phyloP scores from a whole-genome alignment of 2,113 vertebrate species.

The Nestor notabilis region DNA sequence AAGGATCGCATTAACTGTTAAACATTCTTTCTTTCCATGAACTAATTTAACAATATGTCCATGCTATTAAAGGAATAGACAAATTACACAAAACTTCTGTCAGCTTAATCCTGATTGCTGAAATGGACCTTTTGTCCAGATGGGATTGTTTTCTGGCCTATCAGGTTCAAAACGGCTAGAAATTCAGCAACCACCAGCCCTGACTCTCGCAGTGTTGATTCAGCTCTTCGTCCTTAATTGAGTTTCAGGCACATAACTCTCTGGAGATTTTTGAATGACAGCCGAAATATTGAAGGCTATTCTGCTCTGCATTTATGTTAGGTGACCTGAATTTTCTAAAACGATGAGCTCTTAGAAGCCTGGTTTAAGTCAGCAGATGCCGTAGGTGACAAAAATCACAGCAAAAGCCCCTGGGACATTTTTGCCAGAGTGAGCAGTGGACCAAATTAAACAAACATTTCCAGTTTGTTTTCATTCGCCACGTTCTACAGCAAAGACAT shows the following conservation, averaged over 20 bases:
- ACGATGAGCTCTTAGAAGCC: not conserved
- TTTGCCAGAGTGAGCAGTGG: not conserved
- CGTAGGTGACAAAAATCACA: not conserved
- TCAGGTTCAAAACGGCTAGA: not conserved
- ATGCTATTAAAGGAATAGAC: constrained; percentile 56
- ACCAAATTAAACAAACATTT: not conserved
- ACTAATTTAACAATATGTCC: constrained; percentile 71
- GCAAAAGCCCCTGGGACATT: not conserved
- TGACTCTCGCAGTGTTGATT: not conserved
- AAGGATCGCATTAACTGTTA: constrained; percentile 69
- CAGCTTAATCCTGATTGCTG: constrained; percentile 26
- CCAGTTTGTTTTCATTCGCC: not conserved
- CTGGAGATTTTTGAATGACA: constrained; percentile 40
- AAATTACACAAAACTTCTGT: constrained; percentile 58
- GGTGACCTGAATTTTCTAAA: constrained; percentile 42
- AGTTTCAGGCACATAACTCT: not conserved
- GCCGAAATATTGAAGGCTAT: constrained; percentile 14
- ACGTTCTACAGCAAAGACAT: not conserved
- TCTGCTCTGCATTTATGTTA: not conserved
- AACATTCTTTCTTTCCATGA: constrained; percentile 73
- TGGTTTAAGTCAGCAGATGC: not conserved
- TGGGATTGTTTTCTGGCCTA: constrained; percentile 31
- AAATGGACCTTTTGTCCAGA: constrained; percentile 28
- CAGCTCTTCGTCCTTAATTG: constrained; percentile 52
- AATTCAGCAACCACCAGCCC: not conserved